Conservation (phyloP, 1,140 invertebrate species). For the Apis cerana region DNA sequence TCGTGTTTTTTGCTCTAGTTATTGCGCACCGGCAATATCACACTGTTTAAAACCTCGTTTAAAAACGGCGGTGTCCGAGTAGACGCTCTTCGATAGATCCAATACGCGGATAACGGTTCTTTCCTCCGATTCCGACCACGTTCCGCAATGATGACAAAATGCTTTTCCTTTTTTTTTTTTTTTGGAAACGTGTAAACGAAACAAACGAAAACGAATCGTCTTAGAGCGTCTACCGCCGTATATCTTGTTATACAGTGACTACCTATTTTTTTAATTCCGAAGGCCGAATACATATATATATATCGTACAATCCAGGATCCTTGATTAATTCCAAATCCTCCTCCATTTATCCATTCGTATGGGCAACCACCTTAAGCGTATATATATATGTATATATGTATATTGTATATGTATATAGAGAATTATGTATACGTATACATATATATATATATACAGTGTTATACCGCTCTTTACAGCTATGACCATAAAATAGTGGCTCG, state of each 20-base stretch:
- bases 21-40: slow-evolving; percentile 67
- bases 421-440: slow-evolving; percentile 46
- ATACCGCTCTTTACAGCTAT: slow-evolving; percentile 79
- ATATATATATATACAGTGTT: slow-evolving; percentile 45
- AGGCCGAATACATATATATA: slow-evolving; percentile 51
- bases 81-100: slow-evolving; percentile 59
- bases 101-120: background rate
- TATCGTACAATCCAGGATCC: slow-evolving; percentile 49
- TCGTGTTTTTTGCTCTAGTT: slow-evolving; percentile 66
- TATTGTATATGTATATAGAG: slow-evolving; percentile 47
- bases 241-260: slow-evolving; percentile 17
- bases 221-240: slow-evolving; percentile 61
- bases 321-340: slow-evolving; percentile 40
- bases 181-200: background rate
- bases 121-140: background rate
- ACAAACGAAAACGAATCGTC: slow-evolving; percentile 9
- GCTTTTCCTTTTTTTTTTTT: too few relatives aligned
- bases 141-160: background rate
- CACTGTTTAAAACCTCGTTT: slow-evolving; percentile 58
- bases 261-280: slow-evolving; percentile 47
- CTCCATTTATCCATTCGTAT: slow-evolving; percentile 57
- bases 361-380: slow-evolving; percentile 61
- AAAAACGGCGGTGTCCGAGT: slow-evolving; percentile 54
- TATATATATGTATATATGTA: slow-evolving; percentile 49
- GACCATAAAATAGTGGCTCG: slow-evolving; percentile 80